phyloP scores from a whole-genome alignment of 2,113 vertebrate genomes.

The Antigone vipio region DNA sequence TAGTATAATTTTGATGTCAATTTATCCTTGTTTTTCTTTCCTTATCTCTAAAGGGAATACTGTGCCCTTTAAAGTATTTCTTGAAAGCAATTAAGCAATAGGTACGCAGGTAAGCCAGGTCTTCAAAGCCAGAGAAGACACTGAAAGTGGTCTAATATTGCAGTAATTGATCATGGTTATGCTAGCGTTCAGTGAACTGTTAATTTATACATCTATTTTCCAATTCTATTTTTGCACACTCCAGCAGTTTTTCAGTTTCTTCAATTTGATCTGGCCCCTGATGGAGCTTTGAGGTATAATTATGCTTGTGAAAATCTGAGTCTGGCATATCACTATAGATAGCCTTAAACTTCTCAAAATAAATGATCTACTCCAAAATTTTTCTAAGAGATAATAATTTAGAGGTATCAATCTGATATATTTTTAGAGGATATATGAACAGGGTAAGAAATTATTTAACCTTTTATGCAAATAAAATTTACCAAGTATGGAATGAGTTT shows the following conservation, averaged over 20 bases:
- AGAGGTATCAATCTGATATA: neutral
- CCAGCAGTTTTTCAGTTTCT: neutral
- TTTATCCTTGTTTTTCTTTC: neutral
- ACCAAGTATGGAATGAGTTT: neutral
- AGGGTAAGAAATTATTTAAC: neutral
- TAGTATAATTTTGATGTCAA: neutral
- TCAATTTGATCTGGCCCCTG: neutral
- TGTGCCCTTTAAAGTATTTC: neutral
- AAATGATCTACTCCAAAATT: neutral
- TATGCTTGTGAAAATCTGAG: neutral
- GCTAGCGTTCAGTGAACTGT: neutral
- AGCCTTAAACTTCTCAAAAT: neutral
- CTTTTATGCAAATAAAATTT: neutral
- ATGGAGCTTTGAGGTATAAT: neutral
- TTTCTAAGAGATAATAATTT: neutral
- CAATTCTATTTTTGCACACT: neutral
- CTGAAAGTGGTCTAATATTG: neutral
- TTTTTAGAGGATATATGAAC: neutral
- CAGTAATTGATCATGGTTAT: rapidly evolving
- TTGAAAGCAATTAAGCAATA: neutral
- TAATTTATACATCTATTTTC: neutral
- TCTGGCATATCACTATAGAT: neutral
- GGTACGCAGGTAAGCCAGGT: neutral
- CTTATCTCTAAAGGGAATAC: neutral
- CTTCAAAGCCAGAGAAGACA: neutral